Evolutionary conservation across 2,888 invertebrate species (phyloP).

Genomic region (Drosophila aldrichi): DNA sequence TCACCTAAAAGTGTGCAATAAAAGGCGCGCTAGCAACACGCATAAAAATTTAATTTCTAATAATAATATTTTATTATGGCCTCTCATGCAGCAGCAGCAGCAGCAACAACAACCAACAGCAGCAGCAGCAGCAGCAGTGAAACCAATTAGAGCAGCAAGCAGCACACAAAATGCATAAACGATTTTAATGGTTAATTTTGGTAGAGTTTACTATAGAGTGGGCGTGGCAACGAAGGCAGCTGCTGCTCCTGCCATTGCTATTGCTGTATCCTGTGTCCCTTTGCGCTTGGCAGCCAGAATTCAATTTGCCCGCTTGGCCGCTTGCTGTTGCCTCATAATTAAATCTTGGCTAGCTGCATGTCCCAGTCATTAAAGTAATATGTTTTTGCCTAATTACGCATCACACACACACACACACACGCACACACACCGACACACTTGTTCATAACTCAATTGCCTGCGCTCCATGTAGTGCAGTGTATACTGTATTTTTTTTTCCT

Average conservation of each 20-base stretch:
- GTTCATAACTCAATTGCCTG: slow-evolving; percentile 58
- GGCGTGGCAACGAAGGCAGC: slow-evolving; percentile 10
- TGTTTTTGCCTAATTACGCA: slow-evolving; percentile 68
- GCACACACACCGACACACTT: slow-evolving; percentile 23
- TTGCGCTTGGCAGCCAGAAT: slow-evolving; percentile 33
- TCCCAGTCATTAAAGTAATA: slow-evolving; percentile 68
- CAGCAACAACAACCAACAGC: slow-evolving; percentile 2
- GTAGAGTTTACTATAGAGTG: slow-evolving; percentile 1
- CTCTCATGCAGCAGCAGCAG: slow-evolving; percentile 25
- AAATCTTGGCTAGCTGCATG: slow-evolving; percentile 67
- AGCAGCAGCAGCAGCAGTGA: slow-evolving; percentile 17
- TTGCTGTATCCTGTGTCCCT: slow-evolving; percentile 16
- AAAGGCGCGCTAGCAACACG: slow-evolving; percentile 46
- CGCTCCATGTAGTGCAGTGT: slow-evolving; percentile 13
- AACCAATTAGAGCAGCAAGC: slow-evolving; percentile 63
- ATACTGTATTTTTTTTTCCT: slow-evolving; percentile 8
- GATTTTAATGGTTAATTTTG: slow-evolving; percentile 70
- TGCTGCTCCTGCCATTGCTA: slow-evolving; percentile 11
- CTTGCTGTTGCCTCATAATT: slow-evolving; percentile 64
- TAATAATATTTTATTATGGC: slow-evolving; percentile 67
- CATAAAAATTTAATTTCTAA: slow-evolving; percentile 68
- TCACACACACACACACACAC: slow-evolving; percentile 23
- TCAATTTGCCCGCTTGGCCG: slow-evolving; percentile 59
- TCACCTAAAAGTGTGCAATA: slow-evolving; percentile 48
- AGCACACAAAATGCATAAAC: slow-evolving; percentile 68